These are phyloP conservation scores for Coturnix japonica DNA, from an alignment of 2,113 vertebrate genomes.

Conservation along the genomic window DNA sequence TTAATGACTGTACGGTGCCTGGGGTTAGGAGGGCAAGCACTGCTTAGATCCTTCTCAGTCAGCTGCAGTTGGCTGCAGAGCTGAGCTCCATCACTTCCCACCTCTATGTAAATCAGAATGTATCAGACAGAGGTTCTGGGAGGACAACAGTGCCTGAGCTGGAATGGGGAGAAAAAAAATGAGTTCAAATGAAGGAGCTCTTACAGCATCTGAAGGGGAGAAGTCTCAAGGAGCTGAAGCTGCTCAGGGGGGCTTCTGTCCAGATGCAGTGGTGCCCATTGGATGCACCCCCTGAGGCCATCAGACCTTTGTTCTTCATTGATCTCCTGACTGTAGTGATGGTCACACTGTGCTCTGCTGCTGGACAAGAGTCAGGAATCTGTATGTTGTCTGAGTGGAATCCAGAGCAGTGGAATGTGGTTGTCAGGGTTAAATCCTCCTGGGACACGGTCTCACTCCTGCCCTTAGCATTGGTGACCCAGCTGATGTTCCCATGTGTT, in stretches of 20 bases:
- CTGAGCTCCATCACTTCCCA: neutral
- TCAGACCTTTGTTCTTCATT: neutral
- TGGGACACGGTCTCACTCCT: neutral
- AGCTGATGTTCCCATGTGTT: neutral
- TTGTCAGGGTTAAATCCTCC: neutral
- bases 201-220: rapidly evolving
- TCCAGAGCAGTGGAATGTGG: rapidly evolving
- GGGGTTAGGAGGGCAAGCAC: neutral
- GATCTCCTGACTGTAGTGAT: neutral
- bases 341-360: rapidly evolving
- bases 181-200: neutral
- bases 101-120: rapidly evolving
- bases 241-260: neutral
- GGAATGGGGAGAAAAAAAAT: neutral
- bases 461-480: neutral
- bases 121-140: rapidly evolving
- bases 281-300: rapidly evolving
- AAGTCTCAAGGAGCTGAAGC: neutral
- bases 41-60: rapidly evolving
- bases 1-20: neutral
- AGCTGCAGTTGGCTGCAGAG: neutral
- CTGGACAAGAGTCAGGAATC: neutral
- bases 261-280: neutral
- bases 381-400: neutral
- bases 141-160: rapidly evolving